Percentiles rank a stretch among this genome's conserved stretches.
These are phyloP conservation scores for Cecidostiba fungosa DNA, from an alignment of 2,888 invertebrate genomes.

Conservation along the genomic window DNA sequence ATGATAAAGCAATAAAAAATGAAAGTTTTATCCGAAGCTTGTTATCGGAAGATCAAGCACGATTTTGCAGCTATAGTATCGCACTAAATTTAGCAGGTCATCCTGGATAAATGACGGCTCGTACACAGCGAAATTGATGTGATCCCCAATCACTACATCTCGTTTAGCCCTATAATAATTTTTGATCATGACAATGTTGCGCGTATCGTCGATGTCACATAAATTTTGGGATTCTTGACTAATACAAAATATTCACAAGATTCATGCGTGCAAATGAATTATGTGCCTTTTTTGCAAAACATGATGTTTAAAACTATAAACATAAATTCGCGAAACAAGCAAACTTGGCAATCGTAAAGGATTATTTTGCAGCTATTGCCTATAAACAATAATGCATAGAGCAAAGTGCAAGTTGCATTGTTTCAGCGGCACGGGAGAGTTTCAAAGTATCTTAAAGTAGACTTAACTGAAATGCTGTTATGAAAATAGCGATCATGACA, in stretches of 20 bases:
- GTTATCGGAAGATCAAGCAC: constrained; percentile 3
- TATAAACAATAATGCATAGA: constrained; percentile 46
- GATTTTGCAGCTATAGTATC: not conserved
- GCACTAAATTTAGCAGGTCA: constrained; percentile 29
- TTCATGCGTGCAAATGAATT: not conserved
- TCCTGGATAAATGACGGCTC: constrained; percentile 28
- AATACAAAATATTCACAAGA: not conserved
- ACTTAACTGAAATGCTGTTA: constrained; percentile 57
- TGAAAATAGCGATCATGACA: constrained; percentile 59
- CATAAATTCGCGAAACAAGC: not conserved
- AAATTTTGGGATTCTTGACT: not conserved
- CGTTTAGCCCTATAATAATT: constrained; percentile 37
- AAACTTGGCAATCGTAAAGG: not conserved
- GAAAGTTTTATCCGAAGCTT: no score
- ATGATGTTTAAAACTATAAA: no score
- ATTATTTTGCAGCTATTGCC: constrained; percentile 36
- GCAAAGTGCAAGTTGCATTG: constrained; percentile 35
- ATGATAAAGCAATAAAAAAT: not conserved
- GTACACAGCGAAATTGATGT: constrained; percentile 38
- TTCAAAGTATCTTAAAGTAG: constrained; percentile 57
- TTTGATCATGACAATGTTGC: constrained; percentile 18
- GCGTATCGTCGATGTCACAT: not conserved
- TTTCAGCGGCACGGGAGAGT: constrained; percentile 35
- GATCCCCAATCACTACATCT: constrained; percentile 37
- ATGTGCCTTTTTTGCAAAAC: not conserved